Evolutionary conservation across 2,797 vertebrate genomes (phyloP).

Genomic region (Chrysocyon brachyurus): DNA sequence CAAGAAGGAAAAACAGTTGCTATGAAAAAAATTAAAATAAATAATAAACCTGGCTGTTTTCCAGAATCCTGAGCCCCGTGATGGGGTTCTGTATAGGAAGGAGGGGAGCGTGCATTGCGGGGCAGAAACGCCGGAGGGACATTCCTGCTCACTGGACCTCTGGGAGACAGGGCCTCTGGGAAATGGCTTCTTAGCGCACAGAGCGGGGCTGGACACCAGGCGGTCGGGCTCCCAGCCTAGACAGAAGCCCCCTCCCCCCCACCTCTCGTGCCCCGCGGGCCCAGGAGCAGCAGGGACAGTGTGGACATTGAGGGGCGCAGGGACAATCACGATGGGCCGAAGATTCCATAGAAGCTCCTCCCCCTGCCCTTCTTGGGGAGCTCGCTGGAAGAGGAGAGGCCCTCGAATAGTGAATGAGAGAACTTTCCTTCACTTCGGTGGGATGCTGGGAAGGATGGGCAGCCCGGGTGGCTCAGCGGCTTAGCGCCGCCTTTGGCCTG

Average conservation of each 20-base stretch:
- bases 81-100: not conserved
- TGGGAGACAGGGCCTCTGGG: not conserved
- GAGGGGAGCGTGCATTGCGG: not conserved
- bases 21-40: no score
- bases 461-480: no score
- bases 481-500: no score
- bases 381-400: not conserved
- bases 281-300: not conserved
- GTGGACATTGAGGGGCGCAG: not conserved
- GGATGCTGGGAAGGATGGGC: not conserved
- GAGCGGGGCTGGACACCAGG: not conserved
- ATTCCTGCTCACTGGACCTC: not conserved
- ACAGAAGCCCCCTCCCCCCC: not conserved
- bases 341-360: not conserved
- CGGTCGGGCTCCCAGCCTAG: not conserved
- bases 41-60: not conserved
- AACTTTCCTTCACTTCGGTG: not conserved
- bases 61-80: not conserved
- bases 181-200: not conserved
- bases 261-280: not conserved
- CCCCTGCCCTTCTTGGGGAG: not conserved
- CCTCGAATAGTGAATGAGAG: not conserved
- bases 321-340: not conserved
- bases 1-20: no score
- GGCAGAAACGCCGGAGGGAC: not conserved